Evolutionary conservation across 2,113 vertebrate genomes (phyloP), one percentile per base, ranked within the genome.

Genomic region (Silurus glanis): DNA sequence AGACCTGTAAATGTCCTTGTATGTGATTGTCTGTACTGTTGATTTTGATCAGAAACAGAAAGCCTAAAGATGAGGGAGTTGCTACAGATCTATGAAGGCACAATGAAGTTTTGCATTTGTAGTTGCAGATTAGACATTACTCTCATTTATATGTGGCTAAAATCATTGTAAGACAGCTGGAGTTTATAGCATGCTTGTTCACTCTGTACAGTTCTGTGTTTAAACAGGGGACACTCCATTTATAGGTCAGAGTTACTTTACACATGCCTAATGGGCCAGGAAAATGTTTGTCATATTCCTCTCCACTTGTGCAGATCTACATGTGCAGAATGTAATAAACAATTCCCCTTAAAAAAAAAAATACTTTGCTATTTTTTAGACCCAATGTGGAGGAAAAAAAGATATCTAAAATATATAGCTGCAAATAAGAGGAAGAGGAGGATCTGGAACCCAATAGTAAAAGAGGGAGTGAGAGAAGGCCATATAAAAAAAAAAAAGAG

Each of bases 401-500:
- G 8, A 37, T 37, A 37, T 37, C 2, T 37, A 37, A 37, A 37
- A 37, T 37, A 37, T 37, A 37, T 37, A 37, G 37, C 37, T 49
- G 45, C 9, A 58, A 28, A 51, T 6, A 79, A 47, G 6, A 28
- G 49, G 45, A 88, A 80, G 85, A 84, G 85, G 75, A 69, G 80
- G 83, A 75, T 74, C 47, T 45, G 0, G 8, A 61, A 47, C 64
- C 59, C 78, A 45, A 16, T 49, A 49, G 82, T 58, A 53, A 69
- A 72, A 47, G 79, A 17, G 13, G 9, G 62, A 61, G 69, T 28
- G 69, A 19, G 23, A 67, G 12, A 53, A 6, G 14, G 25, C 25
- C 25, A 79, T 88, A 86, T 75, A 84, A 84, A 89, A 21, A 49
- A 84, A 84, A 89, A 21, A 49, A 28, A 25, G 64, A 84, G 6